Conservation (phyloP, 2,888 invertebrate species). For the Petrolisthes cinctipes region DNA sequence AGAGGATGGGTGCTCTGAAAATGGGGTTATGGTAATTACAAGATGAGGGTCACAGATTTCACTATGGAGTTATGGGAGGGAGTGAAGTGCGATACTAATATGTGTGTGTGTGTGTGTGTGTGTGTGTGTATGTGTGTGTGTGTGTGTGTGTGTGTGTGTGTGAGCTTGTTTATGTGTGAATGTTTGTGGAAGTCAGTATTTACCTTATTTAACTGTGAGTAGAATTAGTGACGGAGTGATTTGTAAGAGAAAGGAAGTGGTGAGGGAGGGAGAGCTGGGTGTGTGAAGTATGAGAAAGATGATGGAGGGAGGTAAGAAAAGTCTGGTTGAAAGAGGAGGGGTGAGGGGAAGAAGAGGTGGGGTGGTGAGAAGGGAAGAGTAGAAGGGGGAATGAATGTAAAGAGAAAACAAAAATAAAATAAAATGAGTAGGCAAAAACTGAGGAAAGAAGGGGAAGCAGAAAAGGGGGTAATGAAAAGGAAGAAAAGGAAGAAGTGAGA, state of each 20-base stretch:
- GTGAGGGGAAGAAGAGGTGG: not conserved
- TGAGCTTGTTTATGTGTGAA: not conserved
- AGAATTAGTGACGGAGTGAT: not conserved
- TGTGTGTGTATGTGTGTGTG: not conserved
- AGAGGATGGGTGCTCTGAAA: not conserved
- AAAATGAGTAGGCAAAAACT: not conserved
- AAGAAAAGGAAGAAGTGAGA: not conserved
- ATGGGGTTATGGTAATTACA: not conserved
- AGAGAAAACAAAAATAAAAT: not conserved
- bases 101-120: not conserved
- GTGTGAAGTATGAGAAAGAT: not conserved
- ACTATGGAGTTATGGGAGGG: not conserved
- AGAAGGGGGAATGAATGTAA: not conserved
- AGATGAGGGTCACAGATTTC: not conserved
- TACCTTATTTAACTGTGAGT: not conserved
- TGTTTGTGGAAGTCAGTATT: not conserved
- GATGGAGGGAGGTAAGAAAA: not conserved
- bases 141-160: conserved; percentile 13
- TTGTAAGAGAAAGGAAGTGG: not conserved
- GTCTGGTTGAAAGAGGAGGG: not conserved
- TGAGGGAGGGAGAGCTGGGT: not conserved
- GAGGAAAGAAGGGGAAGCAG: not conserved
- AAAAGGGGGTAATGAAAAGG: not conserved
- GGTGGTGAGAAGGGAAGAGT: not conserved
- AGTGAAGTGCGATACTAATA: not conserved